Evolutionary conservation across 1,140 invertebrate genomes (phyloP), one percentile per base, ranked within the genome.

Genomic region (Cydia strobilella): DNA sequence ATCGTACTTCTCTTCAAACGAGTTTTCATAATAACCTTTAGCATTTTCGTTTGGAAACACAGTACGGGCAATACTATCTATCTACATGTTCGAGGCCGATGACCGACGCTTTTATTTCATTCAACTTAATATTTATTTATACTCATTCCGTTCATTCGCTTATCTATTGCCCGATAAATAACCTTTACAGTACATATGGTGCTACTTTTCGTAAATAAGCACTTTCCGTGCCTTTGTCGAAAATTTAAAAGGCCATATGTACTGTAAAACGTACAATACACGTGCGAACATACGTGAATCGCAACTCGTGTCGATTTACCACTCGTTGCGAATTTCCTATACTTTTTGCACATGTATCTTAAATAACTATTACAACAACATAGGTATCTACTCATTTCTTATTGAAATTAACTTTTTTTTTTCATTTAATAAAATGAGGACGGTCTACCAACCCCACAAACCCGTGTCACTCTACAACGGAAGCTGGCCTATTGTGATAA

Each of bases 401-500:
- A 15, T 45, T 45, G 13, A 45, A 45, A 45, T 45, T 45, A 2
- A 15, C 13, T 23, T 10, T 59, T 54, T n/a, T n/a, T 59, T 59
- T 20, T 69, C 31, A 31, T 35, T 27, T 65, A 15, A 27, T 18
- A n/a, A 31, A 69, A 69, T 39, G 15, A 10, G 65, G 65, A 69
- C 65, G 18, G 65, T 69, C 65, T 12, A 69, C 35, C n/a, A 69
- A n/a, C 65, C n/a, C 65, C 31, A n/a, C 1, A 20, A 20, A 69
- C 31, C 65, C 12, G 10, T 10, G 65, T 69, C 65, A 42, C 65
- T 42, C 27, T 69, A 59, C 65, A 20, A 31, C 27, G 65, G 65
- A 69, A 35, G 65, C 65, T 69, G 65, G 15, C 2, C 25, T 69
- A 69, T 69, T 69, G 65, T 69, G 65, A 42, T 35, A 69, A 39